These are phyloP conservation scores for rabbit (Oryctolagus cuniculus) DNA, from an alignment of 2,113 vertebrate genomes.

Conservation along the genomic window DNA sequence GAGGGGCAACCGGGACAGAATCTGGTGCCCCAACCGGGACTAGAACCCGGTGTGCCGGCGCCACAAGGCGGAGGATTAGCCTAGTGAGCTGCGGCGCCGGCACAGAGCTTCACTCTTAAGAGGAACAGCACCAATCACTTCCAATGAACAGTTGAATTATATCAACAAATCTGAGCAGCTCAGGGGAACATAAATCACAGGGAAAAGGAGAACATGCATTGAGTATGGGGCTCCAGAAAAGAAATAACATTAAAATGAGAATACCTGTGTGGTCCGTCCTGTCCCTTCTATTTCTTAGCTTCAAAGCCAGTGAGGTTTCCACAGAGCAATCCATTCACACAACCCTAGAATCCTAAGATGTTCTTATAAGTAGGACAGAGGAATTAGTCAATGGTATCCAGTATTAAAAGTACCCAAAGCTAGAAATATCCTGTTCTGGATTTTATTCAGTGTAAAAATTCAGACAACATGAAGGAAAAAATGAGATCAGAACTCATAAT, in stretches of 20 bases:
- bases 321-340: background rate
- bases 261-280: background rate
- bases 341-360: background rate
- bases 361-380: background rate
- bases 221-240: background rate
- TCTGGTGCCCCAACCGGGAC: too few species aligned
- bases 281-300: background rate
- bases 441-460: background rate
- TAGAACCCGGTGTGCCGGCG: too few species aligned
- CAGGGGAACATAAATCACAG: background rate
- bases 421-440: background rate
- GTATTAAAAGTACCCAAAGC: background rate
- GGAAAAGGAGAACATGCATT: background rate
- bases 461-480: background rate
- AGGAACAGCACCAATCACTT: background rate
- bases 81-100: too few species aligned
- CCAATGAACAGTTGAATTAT: background rate
- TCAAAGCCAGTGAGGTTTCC: background rate
- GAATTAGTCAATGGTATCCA: background rate
- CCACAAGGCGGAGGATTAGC: too few species aligned
- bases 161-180: background rate
- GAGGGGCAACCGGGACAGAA: too few species aligned
- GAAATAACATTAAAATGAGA: background rate
- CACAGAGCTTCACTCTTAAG: background rate
- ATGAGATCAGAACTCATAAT: background rate